phyloP scores from a whole-genome alignment of 1,140 invertebrate genomes.

The Gonatopus flavifemur region DNA sequence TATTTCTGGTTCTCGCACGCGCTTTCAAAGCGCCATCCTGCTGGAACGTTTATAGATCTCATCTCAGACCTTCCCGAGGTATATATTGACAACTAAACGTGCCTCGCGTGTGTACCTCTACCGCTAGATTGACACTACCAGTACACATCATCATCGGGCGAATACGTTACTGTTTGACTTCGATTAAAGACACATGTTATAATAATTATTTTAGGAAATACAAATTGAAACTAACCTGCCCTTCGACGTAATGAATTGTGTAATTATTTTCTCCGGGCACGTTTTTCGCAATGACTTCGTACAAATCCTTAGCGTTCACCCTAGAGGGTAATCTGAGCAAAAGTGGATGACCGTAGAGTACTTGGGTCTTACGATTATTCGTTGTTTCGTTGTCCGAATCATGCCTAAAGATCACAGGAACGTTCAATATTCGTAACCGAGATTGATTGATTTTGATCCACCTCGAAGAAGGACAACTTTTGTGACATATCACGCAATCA shows the following conservation, averaged over 20 bases:
- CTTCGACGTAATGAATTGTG: slow-evolving; percentile 58
- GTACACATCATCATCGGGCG: too few relatives aligned
- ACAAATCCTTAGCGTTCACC: slow-evolving; percentile 59
- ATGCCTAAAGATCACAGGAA: slow-evolving; percentile 62
- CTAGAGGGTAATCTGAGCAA: slow-evolving; percentile 63
- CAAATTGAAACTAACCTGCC: slow-evolving; percentile 44
- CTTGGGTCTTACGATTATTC: slow-evolving; percentile 57
- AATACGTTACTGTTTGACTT: too few relatives aligned
- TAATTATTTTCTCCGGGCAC: slow-evolving; percentile 58
- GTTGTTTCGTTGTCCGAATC: slow-evolving; percentile 59
- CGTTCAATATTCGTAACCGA: slow-evolving; percentile 58
- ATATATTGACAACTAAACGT: slow-evolving; percentile 37
- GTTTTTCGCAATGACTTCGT: slow-evolving; percentile 56
- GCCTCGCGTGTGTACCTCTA: slow-evolving; percentile 47
- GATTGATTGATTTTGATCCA: slow-evolving; percentile 46
- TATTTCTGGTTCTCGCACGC: slow-evolving; percentile 56
- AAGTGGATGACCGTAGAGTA: slow-evolving; percentile 64
- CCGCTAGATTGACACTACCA: slow-evolving; percentile 57
- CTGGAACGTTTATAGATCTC: slow-evolving; percentile 51
- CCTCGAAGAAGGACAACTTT: slow-evolving; percentile 45
- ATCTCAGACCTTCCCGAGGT: slow-evolving; percentile 59
- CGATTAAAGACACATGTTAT: too few relatives aligned
- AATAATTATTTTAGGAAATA: neutral
- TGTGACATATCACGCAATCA: too few relatives aligned
- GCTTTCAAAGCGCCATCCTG: slow-evolving; percentile 47